Evolutionary conservation across 2,888 invertebrate genomes (phyloP), one percentile per base, ranked within the genome.

Genomic region (Nemotelus nigrinus): DNA sequence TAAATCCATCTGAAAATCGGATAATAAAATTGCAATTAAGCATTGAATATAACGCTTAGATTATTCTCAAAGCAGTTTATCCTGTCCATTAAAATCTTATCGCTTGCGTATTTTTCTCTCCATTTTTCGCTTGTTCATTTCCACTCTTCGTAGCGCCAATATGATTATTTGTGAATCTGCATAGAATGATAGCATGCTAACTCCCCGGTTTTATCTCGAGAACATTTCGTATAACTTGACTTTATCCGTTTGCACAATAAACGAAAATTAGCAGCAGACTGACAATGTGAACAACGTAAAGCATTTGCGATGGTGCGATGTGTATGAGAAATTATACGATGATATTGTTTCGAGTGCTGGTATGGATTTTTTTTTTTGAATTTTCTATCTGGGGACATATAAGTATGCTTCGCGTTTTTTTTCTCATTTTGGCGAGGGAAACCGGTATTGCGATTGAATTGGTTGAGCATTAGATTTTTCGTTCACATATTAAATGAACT

Each of bases 161-260:
- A n/a, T 4, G 67, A 67, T 67, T 47, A 67, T 67, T 50, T 48
- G 47, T n/a, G 50, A 67, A 48, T 67, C 67, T 48, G 45, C 25
- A 48, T 67, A 45, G 10, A 48, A 48, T 7, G 47, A 48, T 47
- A 43, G 47, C 3, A 10, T 6, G 47, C n/a, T 67, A 43, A 67
- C 10, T n/a, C n/a, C 67, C 25, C 65, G 8, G 25, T 44, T 3
- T 67, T 48, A 48, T 67, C 67, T 3, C 7, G 50, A 53, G 44
- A 55, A 44, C 58, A 45, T 58, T 72, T 39, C 50, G 58, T 44
- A 58, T 39, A 57, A 55, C 44, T 55, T 55, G 44, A 58, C 60
- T 63, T 60, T 48, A 74, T 74, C 74, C 47, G 60, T 41, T 63
- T 63, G 47, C 48, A 8, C 45, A 74, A 63, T 60, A 41, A 47